phyloP scores from a whole-genome alignment of 2,797 vertebrate species.

The Denticeps clupeoides region DNA sequence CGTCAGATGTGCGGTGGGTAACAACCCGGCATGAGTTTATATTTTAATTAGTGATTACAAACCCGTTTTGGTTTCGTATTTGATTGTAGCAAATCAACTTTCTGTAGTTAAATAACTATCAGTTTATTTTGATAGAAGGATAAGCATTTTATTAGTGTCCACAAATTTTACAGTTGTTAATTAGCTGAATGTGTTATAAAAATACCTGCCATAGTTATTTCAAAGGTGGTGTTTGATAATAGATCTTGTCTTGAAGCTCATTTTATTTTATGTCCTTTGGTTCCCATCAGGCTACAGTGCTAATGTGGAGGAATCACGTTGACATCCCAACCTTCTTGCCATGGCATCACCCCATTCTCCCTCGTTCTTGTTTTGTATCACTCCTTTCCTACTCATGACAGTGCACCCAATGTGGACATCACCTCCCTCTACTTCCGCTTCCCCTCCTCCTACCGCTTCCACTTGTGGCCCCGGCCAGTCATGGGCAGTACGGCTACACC shows the following conservation, averaged over 20 bases:
- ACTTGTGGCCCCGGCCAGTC: constrained; percentile 51
- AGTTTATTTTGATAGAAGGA: too few species aligned
- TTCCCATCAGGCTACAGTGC: constrained; percentile 37
- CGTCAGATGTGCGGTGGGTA: too few species aligned
- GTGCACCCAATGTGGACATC: constrained; percentile 26
- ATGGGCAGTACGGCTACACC: constrained; percentile 74
- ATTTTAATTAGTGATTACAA: too few species aligned
- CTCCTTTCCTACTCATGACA: constrained; percentile 39
- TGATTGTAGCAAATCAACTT: too few species aligned
- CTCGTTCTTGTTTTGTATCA: constrained; percentile 34
- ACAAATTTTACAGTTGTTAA: too few species aligned
- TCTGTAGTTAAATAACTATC: too few species aligned
- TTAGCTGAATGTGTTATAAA: too few species aligned
- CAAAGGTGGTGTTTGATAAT: too few species aligned
- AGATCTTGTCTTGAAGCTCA: not conserved
- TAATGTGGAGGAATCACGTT: constrained; percentile 44
- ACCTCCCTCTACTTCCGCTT: constrained; percentile 10
- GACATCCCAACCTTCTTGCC: constrained; percentile 33
- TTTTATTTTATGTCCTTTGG: constrained; percentile 1
- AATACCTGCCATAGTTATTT: too few species aligned
- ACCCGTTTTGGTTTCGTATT: too few species aligned
- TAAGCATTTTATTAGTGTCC: too few species aligned
- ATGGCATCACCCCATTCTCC: constrained; percentile 47
- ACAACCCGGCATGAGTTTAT: too few species aligned
- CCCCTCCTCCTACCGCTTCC: constrained; percentile 16